Conservation (phyloP, 2,888 invertebrate species). For the Mesopsocus fuscifrons region DNA sequence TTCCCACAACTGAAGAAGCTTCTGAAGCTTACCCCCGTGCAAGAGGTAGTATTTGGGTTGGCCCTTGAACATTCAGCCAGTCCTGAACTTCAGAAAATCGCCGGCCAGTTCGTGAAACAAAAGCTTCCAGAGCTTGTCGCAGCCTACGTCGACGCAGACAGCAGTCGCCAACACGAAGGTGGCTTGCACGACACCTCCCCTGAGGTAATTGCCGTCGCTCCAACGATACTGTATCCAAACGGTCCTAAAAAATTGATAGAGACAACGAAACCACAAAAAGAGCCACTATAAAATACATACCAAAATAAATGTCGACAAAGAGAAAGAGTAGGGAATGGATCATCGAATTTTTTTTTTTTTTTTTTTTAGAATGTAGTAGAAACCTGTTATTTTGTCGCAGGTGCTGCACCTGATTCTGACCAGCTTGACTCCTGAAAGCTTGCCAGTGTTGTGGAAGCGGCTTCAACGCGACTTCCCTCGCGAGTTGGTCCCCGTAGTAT, state of each 20-base stretch:
- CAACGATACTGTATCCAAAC: too few species aligned
- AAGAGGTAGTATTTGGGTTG: constrained; percentile 81
- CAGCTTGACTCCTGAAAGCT: not conserved
- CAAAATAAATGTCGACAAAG: too few species aligned
- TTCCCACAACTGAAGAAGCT: constrained; percentile 69
- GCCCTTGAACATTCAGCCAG: constrained; percentile 65
- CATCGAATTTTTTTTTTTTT: too few species aligned
- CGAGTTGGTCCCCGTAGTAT: constrained; percentile 71
- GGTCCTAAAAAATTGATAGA: too few species aligned
- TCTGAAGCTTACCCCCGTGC: constrained; percentile 67
- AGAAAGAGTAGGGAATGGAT: too few species aligned
- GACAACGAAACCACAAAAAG: too few species aligned
- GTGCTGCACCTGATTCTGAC: constrained; percentile 21
- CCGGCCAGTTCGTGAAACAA: constrained; percentile 59
- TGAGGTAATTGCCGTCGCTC: constrained; percentile 66
- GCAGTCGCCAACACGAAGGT: constrained; percentile 49
- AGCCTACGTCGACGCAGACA: constrained; percentile 65
- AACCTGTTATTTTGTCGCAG: constrained; percentile 49
- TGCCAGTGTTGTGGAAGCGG: constrained; percentile 36
- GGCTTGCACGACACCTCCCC: constrained; percentile 80
- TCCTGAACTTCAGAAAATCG: constrained; percentile 49
- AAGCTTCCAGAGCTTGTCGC: constrained; percentile 70
- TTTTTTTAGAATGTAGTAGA: too few species aligned
- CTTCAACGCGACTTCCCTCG: constrained; percentile 74
- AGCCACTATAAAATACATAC: too few species aligned